Evolutionary conservation across 1,140 invertebrate genomes (phyloP), one percentile per base, ranked within the genome.

Genomic region (Drosophila trapezifrons): DNA sequence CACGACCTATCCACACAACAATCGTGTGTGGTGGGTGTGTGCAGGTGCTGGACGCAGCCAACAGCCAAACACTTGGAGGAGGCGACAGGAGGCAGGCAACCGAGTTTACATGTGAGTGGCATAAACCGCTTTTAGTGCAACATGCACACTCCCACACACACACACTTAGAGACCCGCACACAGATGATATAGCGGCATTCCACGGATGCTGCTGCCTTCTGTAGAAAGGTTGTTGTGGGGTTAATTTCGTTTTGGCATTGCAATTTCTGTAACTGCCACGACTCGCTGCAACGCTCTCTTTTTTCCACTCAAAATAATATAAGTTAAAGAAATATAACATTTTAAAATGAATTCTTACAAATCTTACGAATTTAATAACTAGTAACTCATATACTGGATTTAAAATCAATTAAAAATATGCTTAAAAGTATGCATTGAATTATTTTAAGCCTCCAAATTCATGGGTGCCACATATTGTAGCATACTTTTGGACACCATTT

Each of bases 1-100:
- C 84, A 84, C 84, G 84, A 89, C 85, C 84, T 89, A 89, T 84
- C 84, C 84, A 89, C 84, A 89, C 85, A 89, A 84, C 84, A 89
- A 89, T 89, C 73, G 80, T 78, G 84, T 89, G 76, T 87, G 84
- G 42, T 43, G 42, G 49, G 47, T 51, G 49, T 52, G 49, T 37
- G 51, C 51, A 35, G 76, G 79, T 64, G 84, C 73, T 77, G 71
- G 67, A 47, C 43, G 69, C 64, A 49, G 57, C 63, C 76, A 63
- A 32, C 40, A 43, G 40, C 40, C 17, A 43, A 83, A 62, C 78
- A 86, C 78, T 78, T 72, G 71, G 49, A 65, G 58, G 22, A 32
- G 42, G 13, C 29, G 8, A 42, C 43, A 37, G 18, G 46, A 2
- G 42, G 58, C 49, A 54, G 59, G 72, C 22, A 59, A 42, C 62